Conservation (phyloP, 1,140 invertebrate species). For the Pseudomyrmex flavicornis region DNA sequence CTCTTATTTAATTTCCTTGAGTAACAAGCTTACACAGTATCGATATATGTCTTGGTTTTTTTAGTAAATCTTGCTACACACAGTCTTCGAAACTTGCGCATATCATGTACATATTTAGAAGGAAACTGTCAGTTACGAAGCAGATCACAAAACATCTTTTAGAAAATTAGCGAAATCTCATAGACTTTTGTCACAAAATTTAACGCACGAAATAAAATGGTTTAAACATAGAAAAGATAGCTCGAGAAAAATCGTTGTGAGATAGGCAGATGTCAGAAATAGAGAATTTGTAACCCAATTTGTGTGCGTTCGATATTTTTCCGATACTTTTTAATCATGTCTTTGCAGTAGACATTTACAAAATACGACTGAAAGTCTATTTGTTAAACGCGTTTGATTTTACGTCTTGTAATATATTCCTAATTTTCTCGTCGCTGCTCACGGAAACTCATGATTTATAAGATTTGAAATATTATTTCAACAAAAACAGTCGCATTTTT, state of each 20-base stretch:
- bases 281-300: conserved; percentile 44
- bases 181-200: background rate
- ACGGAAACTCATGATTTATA: conserved; percentile 29
- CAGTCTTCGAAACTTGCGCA: background rate
- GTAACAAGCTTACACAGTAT: conserved; percentile 1
- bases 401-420: conserved; percentile 47
- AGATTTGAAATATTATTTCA: conserved; percentile 23
- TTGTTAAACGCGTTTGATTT: conserved; percentile 43
- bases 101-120: background rate
- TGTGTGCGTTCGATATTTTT: conserved; percentile 39
- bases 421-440: conserved; percentile 28
- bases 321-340: conserved; percentile 52
- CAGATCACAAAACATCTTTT: conserved; percentile 7
- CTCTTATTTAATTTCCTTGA: conserved; percentile 34
- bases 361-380: conserved; percentile 49
- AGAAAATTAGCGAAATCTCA: background rate
- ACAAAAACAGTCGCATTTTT: conserved; percentile 47
- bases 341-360: conserved; percentile 42
- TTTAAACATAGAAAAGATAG: background rate
- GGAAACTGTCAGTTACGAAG: conserved; percentile 1
- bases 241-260: background rate
- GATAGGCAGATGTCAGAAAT: conserved; percentile 25
- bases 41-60: background rate
- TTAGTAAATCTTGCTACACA: background rate
- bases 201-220: conserved; percentile 26